phyloP scores from a whole-genome alignment of 2,888 invertebrate species.

The Noctua janthina region DNA sequence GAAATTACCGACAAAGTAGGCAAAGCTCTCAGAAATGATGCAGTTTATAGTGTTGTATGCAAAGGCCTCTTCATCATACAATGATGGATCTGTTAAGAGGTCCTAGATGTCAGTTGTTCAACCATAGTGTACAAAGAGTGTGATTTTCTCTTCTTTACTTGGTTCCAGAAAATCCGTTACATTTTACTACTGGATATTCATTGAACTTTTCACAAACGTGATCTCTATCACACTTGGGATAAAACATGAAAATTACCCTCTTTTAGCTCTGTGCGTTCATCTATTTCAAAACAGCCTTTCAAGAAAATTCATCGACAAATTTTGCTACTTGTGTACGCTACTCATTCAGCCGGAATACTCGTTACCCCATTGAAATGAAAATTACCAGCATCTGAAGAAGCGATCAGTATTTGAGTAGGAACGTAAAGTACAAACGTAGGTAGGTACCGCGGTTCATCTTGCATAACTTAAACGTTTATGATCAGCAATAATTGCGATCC shows the following conservation, averaged over 20 bases:
- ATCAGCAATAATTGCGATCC: conserved; percentile 53
- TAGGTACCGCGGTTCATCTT: conserved; percentile 41
- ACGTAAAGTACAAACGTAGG: conserved; percentile 24
- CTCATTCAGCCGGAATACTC: conserved; percentile 8
- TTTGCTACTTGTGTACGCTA: not conserved
- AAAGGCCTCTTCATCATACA: not conserved
- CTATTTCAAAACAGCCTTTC: conserved; percentile 1
- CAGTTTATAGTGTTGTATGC: not conserved
- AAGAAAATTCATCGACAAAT: not conserved
- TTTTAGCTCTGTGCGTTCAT: not conserved
- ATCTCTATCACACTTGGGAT: not conserved
- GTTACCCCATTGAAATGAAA: conserved; percentile 29
- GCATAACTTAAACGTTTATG: conserved; percentile 40
- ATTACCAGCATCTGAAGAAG: conserved; percentile 26
- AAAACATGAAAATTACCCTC: not conserved
- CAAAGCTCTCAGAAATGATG: not conserved
- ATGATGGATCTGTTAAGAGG: not conserved
- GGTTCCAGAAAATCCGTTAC: not conserved
- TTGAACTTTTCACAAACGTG: not conserved
- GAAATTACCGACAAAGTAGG: not conserved
- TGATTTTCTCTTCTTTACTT: not conserved
- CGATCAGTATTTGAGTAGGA: conserved; percentile 11
- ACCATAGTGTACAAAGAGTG: too few relatives aligned
- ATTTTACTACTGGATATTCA: not conserved
- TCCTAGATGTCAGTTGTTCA: not conserved